Evolutionary conservation across 2,113 vertebrate species (phyloP).

Genomic region (Ptyas mucosa): DNA sequence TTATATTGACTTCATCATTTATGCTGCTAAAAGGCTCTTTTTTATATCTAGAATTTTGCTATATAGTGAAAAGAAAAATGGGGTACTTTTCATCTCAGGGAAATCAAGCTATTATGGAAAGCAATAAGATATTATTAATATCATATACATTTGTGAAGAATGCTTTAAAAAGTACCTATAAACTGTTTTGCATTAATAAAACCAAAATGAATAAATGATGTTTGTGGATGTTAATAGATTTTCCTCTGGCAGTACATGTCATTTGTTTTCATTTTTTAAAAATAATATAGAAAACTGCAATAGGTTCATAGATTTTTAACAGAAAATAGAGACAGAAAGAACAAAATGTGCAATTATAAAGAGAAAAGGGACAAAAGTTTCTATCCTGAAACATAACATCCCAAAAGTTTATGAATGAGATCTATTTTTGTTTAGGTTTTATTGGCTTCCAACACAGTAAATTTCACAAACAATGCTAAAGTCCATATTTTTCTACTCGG

Average conservation of each 20-base stretch:
- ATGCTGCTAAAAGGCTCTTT: background rate
- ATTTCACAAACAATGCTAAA: background rate
- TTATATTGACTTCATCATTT: background rate
- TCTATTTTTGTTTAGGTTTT: background rate
- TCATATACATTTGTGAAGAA: slow-evolving; percentile 14
- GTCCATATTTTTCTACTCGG: background rate
- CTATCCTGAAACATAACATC: background rate
- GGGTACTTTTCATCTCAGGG: background rate
- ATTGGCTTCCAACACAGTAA: background rate
- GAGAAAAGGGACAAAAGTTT: background rate
- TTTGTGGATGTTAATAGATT: background rate
- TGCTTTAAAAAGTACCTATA: slow-evolving; percentile 8
- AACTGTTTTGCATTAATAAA: slow-evolving; percentile 16
- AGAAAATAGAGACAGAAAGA: background rate
- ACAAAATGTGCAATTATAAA: background rate
- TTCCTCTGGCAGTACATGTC: background rate
- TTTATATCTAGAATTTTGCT: background rate
- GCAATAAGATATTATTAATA: slow-evolving; percentile 18
- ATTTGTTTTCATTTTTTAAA: background rate
- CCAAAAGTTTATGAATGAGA: background rate
- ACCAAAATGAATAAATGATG: slow-evolving; percentile 14
- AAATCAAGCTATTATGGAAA: background rate
- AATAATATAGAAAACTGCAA: background rate
- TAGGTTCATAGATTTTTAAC: background rate
- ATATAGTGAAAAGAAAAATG: slow-evolving; percentile 1